Conservation (phyloP, 2,113 vertebrate genomes). For the Pipra filicauda region DNA sequence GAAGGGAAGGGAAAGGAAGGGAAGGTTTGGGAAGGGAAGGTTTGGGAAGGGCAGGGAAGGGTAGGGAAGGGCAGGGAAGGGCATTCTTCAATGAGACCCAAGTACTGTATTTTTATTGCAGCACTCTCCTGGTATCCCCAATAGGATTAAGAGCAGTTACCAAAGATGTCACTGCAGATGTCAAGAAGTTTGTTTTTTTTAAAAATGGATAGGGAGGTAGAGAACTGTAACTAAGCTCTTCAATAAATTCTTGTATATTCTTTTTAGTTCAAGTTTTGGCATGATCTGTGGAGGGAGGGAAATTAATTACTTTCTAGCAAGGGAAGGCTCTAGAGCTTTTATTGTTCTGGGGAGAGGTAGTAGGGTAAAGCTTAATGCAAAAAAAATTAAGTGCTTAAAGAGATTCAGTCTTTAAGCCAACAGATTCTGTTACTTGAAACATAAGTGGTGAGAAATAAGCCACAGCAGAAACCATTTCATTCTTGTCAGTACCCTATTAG, state of each 20-base stretch:
- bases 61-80: too few relatives aligned
- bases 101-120: background rate
- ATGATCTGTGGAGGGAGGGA: background rate
- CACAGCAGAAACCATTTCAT: background rate
- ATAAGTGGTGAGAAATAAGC: background rate
- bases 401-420: background rate
- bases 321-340: background rate
- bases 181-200: background rate
- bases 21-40: too few relatives aligned
- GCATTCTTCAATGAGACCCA: background rate
- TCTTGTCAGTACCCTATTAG: background rate
- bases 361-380: background rate
- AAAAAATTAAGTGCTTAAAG: background rate
- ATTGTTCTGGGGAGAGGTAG: background rate
- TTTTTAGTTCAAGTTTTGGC: accelerated
- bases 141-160: background rate
- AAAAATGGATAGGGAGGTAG: background rate
- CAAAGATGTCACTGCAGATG: background rate
- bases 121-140: background rate
- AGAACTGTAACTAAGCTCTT: background rate
- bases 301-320: background rate
- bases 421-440: background rate
- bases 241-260: background rate
- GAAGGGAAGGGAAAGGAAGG: accelerated
- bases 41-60: too few relatives aligned